Percentiles rank a stretch among this genome's conserved stretches.
phyloP scores from a whole-genome alignment of 2,888 invertebrate species.

The Caenorhabditis angaria region DNA sequence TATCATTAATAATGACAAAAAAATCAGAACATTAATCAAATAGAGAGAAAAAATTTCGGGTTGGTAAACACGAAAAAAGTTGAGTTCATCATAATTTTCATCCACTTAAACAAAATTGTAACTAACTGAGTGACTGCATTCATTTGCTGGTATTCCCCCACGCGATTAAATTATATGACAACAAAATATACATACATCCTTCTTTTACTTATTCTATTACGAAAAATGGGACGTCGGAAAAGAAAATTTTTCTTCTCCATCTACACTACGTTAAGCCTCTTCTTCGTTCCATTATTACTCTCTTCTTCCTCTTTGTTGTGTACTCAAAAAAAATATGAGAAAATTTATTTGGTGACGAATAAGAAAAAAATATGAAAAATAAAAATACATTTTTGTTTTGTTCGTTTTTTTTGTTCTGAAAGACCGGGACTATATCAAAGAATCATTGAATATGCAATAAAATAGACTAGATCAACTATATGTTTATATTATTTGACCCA shows the following conservation, averaged over 20 bases:
- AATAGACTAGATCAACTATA: slow-evolving; percentile 4
- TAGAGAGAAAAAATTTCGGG: no score
- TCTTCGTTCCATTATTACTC: slow-evolving; percentile 1
- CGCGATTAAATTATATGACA: background rate
- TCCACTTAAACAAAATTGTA: background rate
- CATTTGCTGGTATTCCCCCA: no score
- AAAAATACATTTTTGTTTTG: no score
- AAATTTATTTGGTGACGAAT: background rate
- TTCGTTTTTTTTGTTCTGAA: no score
- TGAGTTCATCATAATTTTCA: background rate
- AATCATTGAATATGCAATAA: background rate
- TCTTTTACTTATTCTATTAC: slow-evolving; percentile 1
- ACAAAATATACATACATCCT: background rate
- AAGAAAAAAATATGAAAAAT: background rate
- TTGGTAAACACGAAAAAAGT: no score
- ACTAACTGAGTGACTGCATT: no score
- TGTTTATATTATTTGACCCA: background rate
- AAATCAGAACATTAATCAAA: background rate
- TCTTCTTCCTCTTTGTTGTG: background rate
- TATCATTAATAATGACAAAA: background rate
- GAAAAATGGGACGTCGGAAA: background rate
- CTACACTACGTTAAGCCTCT: slow-evolving; percentile 1
- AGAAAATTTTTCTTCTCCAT: background rate
- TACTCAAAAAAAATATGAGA: background rate
- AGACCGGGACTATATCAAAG: background rate